These are phyloP conservation scores for Lepisosteus osseus DNA, from an alignment of 2,113 vertebrate genomes.

Conservation along the genomic window DNA sequence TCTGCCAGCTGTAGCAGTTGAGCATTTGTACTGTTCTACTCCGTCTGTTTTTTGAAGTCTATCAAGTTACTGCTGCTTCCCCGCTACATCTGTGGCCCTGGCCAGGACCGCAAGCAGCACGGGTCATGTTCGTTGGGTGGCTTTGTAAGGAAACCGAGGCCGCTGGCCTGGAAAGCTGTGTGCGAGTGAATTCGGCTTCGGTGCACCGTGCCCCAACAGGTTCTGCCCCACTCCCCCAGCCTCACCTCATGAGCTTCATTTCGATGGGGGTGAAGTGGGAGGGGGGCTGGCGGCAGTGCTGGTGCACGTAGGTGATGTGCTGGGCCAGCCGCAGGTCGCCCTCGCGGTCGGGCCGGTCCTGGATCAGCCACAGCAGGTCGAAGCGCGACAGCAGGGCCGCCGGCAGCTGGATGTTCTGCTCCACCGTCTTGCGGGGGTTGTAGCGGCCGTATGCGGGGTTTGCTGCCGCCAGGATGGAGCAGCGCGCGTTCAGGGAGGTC, in stretches of 20 bases:
- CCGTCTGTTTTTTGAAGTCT: no score
- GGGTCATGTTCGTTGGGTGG: no score
- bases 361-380: slow-evolving; percentile 89
- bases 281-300: slow-evolving; percentile 83
- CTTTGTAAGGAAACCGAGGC: no score
- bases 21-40: no score
- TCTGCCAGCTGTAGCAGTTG: no score
- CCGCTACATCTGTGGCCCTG: no score
- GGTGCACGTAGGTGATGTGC: slow-evolving; percentile 92
- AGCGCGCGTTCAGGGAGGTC: slow-evolving; percentile 88
- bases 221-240: background rate
- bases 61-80: no score
- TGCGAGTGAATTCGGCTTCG: no score
- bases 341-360: slow-evolving; percentile 82
- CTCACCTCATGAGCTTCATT: slow-evolving; percentile 91
- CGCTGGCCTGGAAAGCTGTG: no score
- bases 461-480: slow-evolving; percentile 85
- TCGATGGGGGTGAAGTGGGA: slow-evolving; percentile 79
- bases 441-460: slow-evolving; percentile 89
- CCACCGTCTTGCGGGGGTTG: slow-evolving; percentile 77
- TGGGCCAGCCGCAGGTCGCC: slow-evolving; percentile 83
- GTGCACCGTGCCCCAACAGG: no score
- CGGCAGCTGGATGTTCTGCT: slow-evolving; percentile 87
- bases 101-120: no score
- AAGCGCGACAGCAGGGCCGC: slow-evolving; percentile 87